Conservation (phyloP, 2,797 vertebrate species). For the Enteromius unitaeniatus region DNA sequence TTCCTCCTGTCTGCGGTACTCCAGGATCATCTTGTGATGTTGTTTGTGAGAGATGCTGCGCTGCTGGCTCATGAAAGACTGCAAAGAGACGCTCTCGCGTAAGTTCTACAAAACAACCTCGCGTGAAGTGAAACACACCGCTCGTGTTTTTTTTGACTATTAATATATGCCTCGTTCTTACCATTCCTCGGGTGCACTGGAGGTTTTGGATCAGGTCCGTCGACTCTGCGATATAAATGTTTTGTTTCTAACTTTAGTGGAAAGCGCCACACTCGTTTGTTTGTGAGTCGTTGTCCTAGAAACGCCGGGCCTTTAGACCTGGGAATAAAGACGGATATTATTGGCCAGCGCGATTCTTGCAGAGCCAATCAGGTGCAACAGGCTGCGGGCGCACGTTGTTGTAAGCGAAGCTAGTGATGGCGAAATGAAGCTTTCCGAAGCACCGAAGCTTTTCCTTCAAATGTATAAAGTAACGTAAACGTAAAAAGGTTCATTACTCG, state of each 20-base stretch:
- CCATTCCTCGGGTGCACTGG: background rate
- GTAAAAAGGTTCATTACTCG: too few species aligned
- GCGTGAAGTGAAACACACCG: background rate
- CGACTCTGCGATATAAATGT: background rate
- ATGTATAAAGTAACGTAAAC: too few species aligned
- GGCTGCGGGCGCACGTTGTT: background rate
- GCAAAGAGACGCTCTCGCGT: background rate
- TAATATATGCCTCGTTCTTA: background rate
- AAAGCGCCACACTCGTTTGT: constrained; percentile 15
- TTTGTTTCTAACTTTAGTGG: background rate
- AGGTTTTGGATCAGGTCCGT: background rate
- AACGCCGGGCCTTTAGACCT: background rate
- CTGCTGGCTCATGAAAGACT: constrained; percentile 64
- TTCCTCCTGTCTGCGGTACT: constrained; percentile 68
- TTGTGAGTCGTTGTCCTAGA: constrained; percentile 39
- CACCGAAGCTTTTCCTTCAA: too few species aligned
- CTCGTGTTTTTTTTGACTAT: background rate
- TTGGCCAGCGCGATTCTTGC: constrained; percentile 31
- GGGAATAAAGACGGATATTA: constrained; percentile 6
- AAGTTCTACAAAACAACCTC: background rate
- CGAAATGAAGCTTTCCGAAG: too few species aligned
- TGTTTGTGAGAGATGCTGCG: constrained; percentile 59
- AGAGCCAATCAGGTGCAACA: background rate
- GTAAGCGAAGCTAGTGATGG: too few species aligned
- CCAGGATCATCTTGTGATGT: constrained; percentile 67